phyloP scores from a whole-genome alignment of 2,888 invertebrate species.

The Ornithoptera priamus region DNA sequence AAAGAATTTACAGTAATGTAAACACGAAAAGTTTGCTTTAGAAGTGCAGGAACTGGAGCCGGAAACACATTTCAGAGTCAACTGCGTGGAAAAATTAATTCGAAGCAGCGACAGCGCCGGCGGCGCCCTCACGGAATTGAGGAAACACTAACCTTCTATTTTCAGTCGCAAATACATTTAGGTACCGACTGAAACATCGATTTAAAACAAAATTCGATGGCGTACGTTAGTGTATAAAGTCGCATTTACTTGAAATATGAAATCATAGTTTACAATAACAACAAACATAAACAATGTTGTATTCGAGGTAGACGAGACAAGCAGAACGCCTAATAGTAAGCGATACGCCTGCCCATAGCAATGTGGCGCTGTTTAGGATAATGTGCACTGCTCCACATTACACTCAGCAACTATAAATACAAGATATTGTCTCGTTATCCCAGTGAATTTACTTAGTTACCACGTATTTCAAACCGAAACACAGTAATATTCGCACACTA shows the following conservation, averaged over 20 bases:
- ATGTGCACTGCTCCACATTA: too few relatives aligned
- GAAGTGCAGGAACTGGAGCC: conserved; percentile 71
- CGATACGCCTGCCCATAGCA: too few relatives aligned
- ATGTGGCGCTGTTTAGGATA: too few relatives aligned
- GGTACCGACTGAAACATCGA: conserved; percentile 17
- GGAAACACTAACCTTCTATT: conserved; percentile 25
- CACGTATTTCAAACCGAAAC: too few relatives aligned
- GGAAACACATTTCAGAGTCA: conserved; percentile 75
- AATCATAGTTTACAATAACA: too few relatives aligned
- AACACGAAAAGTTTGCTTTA: conserved; percentile 77
- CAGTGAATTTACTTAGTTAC: too few relatives aligned
- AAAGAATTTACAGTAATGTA: conserved; percentile 75
- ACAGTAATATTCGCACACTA: too few relatives aligned
- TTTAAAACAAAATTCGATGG: neutral
- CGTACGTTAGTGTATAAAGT: neutral
- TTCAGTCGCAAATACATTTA: conserved; percentile 39
- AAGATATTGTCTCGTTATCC: too few relatives aligned
- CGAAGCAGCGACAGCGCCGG: conserved; percentile 60
- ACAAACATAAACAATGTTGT: too few relatives aligned
- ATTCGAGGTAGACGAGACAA: too few relatives aligned
- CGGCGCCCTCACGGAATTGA: conserved; percentile 16
- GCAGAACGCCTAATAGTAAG: too few relatives aligned
- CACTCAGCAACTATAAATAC: too few relatives aligned
- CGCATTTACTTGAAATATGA: neutral
- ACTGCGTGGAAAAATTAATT: conserved; percentile 78